Evolutionary conservation across 2,888 invertebrate genomes (phyloP), one percentile per base, ranked within the genome.

Genomic region (Hipparchia semele): DNA sequence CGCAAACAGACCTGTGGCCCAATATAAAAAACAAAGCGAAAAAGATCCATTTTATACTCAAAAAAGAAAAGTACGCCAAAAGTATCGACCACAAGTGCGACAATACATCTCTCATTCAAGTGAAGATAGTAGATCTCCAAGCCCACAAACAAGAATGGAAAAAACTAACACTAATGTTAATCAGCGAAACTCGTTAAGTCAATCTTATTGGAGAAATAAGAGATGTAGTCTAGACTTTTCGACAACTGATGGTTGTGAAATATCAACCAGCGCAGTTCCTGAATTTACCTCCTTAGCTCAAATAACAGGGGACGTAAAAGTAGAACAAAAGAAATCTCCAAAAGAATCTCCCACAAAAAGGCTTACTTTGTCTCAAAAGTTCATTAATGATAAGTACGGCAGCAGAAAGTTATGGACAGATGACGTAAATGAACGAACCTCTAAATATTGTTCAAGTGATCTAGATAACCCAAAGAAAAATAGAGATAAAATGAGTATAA

Each of bases 1-100:
- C 60, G 96, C 96, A 2, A 96, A 96, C 80, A 94, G 96, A 77
- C 97, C 98, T 6, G 96, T 96, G 45, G 97, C 97, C 9, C 96
- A 97, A 81, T 98, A 98, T 84, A 95, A 98, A 74, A 98, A 98
- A 83, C 98, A 98, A 89, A 98, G 98, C 83, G 98, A 98, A 86
- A 97, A 98, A 82, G 98, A 98, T 91, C 97, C 97, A 0, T 96
- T 97, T 85, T 97, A 97, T 81, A 95, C 96, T 75, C 96, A 96
- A 86, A 95, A 96, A 83, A 92, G 96, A 76, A 96, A 97, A 87
- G 89, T 96, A 71, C 92, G 96, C 23, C 95, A 96, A 82, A 95
- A 96, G 85, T 94, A 95, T 77, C 94, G 96, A 74, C 94, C 95
- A 69, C 95, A 94, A 84, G 89, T 88, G 39, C 89, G 94, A 78